Evolutionary conservation across 2,113 vertebrate species (phyloP).

Genomic region (Chionodraco myersi): DNA sequence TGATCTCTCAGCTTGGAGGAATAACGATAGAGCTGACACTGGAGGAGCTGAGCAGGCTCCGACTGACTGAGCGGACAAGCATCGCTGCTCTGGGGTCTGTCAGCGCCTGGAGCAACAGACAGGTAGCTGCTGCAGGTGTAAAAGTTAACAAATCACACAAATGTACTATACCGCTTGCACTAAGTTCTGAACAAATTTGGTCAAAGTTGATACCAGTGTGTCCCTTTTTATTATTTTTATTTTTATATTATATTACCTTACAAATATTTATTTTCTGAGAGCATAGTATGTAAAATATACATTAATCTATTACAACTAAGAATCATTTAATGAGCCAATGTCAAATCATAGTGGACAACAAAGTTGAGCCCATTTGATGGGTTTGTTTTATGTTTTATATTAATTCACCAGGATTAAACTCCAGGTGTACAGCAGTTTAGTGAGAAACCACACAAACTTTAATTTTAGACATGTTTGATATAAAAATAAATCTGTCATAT

Average conservation of each 20-base stretch:
- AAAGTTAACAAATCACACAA: background rate
- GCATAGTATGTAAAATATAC: background rate
- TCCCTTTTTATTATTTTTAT: background rate
- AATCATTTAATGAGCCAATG: background rate
- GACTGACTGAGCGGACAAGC: constrained; percentile 70
- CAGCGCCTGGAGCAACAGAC: constrained; percentile 73
- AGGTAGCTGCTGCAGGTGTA: constrained; percentile 68
- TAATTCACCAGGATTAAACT: background rate
- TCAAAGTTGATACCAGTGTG: background rate
- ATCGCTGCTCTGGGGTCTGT: constrained; percentile 78
- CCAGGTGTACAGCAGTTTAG: background rate
- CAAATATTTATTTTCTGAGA: background rate
- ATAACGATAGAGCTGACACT: constrained; percentile 69
- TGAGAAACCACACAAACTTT: background rate
- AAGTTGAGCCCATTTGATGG: background rate
- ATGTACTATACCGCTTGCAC: background rate
- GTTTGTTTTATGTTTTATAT: background rate
- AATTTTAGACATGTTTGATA: background rate
- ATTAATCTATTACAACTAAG: background rate
- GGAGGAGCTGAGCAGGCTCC: constrained; percentile 77
- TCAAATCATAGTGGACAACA: background rate
- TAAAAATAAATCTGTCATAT: background rate
- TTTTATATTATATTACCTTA: background rate
- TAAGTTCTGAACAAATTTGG: background rate
- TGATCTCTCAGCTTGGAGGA: constrained; percentile 81